Percentiles rank a stretch among this genome's conserved stretches.
Evolutionary conservation across 2,797 vertebrate species (phyloP).

Genomic region (Clarias laeviceps): DNA sequence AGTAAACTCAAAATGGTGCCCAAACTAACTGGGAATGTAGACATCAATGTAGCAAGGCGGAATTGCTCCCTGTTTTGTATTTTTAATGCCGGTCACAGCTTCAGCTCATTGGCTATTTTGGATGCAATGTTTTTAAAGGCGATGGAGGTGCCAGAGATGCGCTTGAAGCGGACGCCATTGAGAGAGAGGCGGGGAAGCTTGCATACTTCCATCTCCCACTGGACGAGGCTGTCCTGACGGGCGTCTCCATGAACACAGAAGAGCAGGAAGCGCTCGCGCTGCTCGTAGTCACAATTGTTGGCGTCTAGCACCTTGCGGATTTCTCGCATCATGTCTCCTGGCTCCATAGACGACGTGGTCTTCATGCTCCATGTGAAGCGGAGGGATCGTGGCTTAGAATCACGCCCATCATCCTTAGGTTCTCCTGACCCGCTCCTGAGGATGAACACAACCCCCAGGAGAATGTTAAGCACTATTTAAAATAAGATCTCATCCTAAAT

Average conservation of each 20-base stretch:
- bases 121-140: constrained; percentile 91
- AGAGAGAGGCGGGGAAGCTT: constrained; percentile 86
- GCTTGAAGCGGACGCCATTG: constrained; percentile 88
- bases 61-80: constrained; percentile 23
- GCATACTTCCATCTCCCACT: constrained; percentile 92
- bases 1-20: constrained; percentile 75
- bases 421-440: constrained; percentile 80
- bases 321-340: constrained; percentile 87
- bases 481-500: background rate
- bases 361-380: constrained; percentile 93
- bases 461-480: background rate
- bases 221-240: constrained; percentile 84
- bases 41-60: constrained; percentile 11
- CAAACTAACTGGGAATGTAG: constrained; percentile 29
- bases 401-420: constrained; percentile 81
- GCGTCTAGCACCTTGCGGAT: constrained; percentile 87
- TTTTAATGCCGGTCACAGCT: constrained; percentile 72
- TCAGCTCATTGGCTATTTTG: constrained; percentile 88
- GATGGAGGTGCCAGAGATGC: constrained; percentile 88
- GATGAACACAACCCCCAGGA: constrained; percentile 7
- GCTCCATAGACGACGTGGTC: constrained; percentile 89
- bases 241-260: constrained; percentile 88
- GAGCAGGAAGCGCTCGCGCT: constrained; percentile 86
- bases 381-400: constrained; percentile 79
- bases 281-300: constrained; percentile 90